Conservation (phyloP, 2,797 vertebrate genomes). For the Intellagama lesueurii region DNA sequence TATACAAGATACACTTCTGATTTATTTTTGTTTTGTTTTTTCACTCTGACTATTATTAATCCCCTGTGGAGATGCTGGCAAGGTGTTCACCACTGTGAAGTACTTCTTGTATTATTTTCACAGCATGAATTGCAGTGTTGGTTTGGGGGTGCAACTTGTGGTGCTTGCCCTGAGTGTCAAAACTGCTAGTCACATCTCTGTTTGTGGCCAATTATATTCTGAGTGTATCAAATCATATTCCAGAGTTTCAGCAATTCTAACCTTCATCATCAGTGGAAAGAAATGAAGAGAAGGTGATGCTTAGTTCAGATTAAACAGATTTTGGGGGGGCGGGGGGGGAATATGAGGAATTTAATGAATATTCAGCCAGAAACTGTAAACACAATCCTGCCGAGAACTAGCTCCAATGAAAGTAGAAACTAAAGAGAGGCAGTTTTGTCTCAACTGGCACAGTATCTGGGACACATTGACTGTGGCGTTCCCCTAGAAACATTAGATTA, state of each 20-base stretch:
- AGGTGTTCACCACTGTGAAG: no score
- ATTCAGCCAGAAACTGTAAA: conserved; percentile 40
- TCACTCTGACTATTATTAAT: background rate
- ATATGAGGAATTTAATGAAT: conserved; percentile 19
- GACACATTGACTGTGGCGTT: conserved; percentile 26
- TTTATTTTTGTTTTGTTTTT: no score
- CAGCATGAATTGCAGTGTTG: no score
- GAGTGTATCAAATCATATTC: background rate
- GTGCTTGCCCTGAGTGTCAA: no score
- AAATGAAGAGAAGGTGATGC: background rate
- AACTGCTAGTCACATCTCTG: no score
- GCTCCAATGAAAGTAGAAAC: conserved; percentile 38
- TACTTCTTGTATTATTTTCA: no score
- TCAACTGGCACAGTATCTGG: conserved; percentile 21
- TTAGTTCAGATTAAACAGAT: background rate
- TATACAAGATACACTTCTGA: no score
- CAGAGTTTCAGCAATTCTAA: background rate
- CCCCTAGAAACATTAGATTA: conserved; percentile 33
- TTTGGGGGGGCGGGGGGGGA: background rate
- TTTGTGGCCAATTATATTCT: no score
- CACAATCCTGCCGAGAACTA: conserved; percentile 28
- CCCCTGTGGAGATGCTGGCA: no score
- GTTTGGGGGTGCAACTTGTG: no score
- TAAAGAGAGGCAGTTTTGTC: conserved; percentile 38
- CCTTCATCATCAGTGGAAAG: background rate